Evolutionary conservation across 2,797 vertebrate genomes (phyloP).

Genomic region (Coluber constrictor): DNA sequence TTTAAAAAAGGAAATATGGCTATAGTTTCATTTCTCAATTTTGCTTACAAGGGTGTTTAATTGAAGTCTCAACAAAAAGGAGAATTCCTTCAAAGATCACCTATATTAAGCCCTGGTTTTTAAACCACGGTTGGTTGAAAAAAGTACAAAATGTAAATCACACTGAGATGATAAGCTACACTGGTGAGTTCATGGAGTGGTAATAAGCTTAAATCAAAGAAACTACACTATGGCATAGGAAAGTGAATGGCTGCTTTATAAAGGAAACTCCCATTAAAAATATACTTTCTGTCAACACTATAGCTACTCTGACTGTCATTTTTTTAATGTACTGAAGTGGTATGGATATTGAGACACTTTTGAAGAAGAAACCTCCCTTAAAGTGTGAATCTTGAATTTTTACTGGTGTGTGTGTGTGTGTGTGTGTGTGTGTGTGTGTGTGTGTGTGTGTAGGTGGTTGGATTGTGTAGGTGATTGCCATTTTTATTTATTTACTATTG

Average conservation of each 20-base stretch:
- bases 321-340: background rate
- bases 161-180: background rate
- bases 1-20: background rate
- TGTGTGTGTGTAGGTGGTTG: background rate
- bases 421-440: background rate
- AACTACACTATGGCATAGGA: background rate
- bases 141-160: background rate
- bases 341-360: background rate
- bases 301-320: background rate
- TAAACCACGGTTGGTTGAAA: background rate
- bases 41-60: background rate
- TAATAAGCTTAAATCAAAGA: background rate
- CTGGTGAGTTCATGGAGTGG: background rate
- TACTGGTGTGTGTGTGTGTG: background rate
- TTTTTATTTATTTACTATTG: background rate
- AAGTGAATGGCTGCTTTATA: background rate
- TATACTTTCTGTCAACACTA: background rate
- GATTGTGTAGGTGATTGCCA: background rate
- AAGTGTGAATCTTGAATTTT: background rate
- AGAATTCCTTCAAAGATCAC: background rate
- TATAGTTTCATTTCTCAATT: background rate
- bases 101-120: background rate
- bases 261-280: background rate
- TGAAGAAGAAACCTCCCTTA: background rate
- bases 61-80: background rate